Conservation (phyloP, 2,888 invertebrate genomes). For the Vandiemenella viatica region DNA sequence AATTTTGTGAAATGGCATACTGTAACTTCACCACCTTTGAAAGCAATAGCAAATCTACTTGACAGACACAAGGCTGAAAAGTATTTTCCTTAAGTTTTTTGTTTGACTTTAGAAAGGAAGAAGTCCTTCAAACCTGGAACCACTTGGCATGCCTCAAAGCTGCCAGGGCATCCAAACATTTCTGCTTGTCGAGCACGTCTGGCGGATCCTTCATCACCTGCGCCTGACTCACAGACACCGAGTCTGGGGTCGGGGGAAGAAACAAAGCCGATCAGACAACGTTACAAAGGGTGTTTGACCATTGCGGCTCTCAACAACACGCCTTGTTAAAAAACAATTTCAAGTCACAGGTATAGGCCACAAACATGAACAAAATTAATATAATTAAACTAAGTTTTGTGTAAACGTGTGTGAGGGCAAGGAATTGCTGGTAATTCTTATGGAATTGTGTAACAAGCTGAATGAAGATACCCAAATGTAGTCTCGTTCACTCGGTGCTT, state of each 20-base stretch:
- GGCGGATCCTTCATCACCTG: conserved; percentile 42
- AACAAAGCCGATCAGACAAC: conserved; percentile 29
- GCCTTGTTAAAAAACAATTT: conserved; percentile 13
- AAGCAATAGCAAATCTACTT: conserved; percentile 3
- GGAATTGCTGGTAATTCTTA: too few relatives aligned
- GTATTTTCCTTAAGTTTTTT: conserved; percentile 15
- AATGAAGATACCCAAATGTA: too few relatives aligned
- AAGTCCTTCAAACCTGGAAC: conserved; percentile 80
- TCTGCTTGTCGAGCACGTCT: conserved; percentile 96
- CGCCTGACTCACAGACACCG: conserved; percentile 21
- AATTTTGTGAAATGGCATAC: conserved; percentile 1
- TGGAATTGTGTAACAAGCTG: too few relatives aligned
- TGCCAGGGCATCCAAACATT: conserved; percentile 99
- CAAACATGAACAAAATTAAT: conserved; percentile 3
- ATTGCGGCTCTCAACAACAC: conserved; percentile 27
- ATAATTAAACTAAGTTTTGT: too few relatives aligned
- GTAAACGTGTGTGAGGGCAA: too few relatives aligned
- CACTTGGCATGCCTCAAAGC: conserved; percentile 99
- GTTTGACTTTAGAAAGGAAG: conserved; percentile 11
- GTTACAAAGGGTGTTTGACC: conserved; percentile 58
- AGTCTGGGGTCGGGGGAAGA: conserved; percentile 17
- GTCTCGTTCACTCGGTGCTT: too few relatives aligned
- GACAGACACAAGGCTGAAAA: conserved; percentile 28
- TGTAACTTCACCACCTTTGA: conserved; percentile 7
- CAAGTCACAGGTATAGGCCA: conserved; percentile 14